phyloP scores from a whole-genome alignment of 2,888 invertebrate genomes.

The Synergus gifuensis region DNA sequence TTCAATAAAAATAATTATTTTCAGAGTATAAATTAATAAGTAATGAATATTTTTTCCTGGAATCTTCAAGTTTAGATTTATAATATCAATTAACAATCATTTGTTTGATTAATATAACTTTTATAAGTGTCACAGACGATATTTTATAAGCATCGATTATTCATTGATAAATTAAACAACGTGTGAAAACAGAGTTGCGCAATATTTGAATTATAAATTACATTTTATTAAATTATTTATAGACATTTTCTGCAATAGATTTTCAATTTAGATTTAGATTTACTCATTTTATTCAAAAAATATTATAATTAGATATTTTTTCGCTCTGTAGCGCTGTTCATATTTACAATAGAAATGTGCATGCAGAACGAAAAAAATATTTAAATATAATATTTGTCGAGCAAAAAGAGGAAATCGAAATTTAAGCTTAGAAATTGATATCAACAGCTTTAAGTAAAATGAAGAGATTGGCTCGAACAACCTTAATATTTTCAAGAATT shows the following conservation, averaged over 20 bases:
- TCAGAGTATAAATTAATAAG: neutral
- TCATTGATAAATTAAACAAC: neutral
- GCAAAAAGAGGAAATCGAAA: no score
- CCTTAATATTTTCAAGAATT: neutral
- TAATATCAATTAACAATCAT: neutral
- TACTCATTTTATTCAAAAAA: no score
- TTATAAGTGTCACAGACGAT: slow-evolving; percentile 15
- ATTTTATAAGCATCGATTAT: slow-evolving; percentile 20
- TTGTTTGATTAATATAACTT: neutral
- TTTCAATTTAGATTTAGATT: no score
- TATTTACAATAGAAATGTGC: no score
- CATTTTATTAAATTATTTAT: no score
- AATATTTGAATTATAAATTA: neutral
- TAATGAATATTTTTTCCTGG: neutral
- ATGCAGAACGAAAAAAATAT: no score
- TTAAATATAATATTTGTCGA: no score
- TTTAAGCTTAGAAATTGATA: neutral
- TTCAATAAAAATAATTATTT: neutral
- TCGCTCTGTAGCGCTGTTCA: no score
- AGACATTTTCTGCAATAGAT: no score
- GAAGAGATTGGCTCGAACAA: neutral
- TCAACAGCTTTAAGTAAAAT: neutral
- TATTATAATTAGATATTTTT: no score
- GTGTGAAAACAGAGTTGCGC: neutral
- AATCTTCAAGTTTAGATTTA: neutral